Percentiles rank a stretch among this genome's conserved stretches.
Conservation (phyloP, 2,797 vertebrate species). For the Kryptolebias ocellatus region DNA sequence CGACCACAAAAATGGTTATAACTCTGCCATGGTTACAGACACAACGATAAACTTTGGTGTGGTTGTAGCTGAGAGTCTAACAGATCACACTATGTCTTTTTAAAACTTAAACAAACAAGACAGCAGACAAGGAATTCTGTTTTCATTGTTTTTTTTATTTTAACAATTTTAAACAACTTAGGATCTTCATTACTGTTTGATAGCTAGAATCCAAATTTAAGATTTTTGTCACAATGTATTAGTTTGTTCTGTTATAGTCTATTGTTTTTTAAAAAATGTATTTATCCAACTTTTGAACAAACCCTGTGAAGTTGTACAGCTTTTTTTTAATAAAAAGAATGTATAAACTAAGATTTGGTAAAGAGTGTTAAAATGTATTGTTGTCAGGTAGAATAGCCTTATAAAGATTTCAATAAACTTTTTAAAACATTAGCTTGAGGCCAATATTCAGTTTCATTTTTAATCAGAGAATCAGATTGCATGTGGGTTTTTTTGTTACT, state of each 20-base stretch:
- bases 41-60: too few species aligned
- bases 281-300: neutral
- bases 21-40: too few species aligned
- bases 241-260: neutral
- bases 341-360: too few species aligned
- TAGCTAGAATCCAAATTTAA: neutral
- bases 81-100: too few species aligned
- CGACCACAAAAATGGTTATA: too few species aligned
- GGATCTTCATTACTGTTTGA: slow-evolving; percentile 8
- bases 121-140: neutral
- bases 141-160: slow-evolving; percentile 21
- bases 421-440: neutral
- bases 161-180: slow-evolving; percentile 1
- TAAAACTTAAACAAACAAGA: too few species aligned
- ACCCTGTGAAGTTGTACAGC: neutral
- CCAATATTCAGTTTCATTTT: neutral
- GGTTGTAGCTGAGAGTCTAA: too few species aligned
- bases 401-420: too few species aligned
- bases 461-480: slow-evolving; percentile 3
- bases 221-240: neutral
- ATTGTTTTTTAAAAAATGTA: neutral
- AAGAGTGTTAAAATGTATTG: too few species aligned
- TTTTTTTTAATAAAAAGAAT: neutral
- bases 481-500: neutral
- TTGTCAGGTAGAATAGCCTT: too few species aligned